phyloP scores from a whole-genome alignment of 2,113 vertebrate genomes.

The chimpanzee (Pan troglodytes) region NHGRI_mPanTro3-v2.1_pri NC_072412.2:89016001-89016500 shows the following conservation, averaged over 20 bases:
- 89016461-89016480: background rate
- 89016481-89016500: background rate
- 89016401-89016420: background rate
- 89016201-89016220: background rate
- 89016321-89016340: background rate
- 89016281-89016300: background rate
- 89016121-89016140: background rate
- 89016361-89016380: background rate
- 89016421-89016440: background rate
- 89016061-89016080: background rate
- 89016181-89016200: background rate
- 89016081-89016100: background rate
- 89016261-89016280: background rate
- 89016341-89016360: background rate
- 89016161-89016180: background rate
- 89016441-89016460: background rate
- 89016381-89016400: background rate
- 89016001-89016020: background rate
- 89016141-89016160: background rate
- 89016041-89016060: background rate
- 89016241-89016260: background rate
- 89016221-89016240: background rate
- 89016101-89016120: background rate
- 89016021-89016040: background rate
- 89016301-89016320: background rate